Percentiles rank a stretch among this genome's conserved stretches.
Conservation (phyloP, 2,113 vertebrate genomes). For the Narcine bancroftii region DNA sequence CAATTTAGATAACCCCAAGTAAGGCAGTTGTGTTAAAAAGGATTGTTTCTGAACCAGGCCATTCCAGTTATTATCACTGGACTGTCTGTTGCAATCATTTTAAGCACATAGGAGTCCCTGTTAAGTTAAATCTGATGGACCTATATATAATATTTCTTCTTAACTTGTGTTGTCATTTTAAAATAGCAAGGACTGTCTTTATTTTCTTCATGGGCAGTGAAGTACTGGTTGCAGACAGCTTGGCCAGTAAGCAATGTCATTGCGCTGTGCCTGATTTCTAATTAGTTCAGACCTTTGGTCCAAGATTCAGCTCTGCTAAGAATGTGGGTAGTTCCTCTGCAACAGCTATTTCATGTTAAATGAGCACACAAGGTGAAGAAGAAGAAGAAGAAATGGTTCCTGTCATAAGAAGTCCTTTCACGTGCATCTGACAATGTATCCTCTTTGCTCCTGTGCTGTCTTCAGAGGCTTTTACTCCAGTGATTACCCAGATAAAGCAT, state of each 20-base stretch:
- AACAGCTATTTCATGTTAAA: too few relatives aligned
- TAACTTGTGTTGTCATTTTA: constrained; percentile 27
- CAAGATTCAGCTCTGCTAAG: too few relatives aligned
- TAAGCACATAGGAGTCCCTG: not conserved
- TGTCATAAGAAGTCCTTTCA: not conserved
- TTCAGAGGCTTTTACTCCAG: not conserved
- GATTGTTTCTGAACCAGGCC: not conserved
- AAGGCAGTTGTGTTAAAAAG: not conserved
- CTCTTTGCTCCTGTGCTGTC: not conserved
- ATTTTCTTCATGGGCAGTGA: not conserved
- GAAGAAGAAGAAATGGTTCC: not conserved
- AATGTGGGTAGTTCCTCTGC: too few relatives aligned
- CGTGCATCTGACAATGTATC: not conserved
- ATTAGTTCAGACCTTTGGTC: too few relatives aligned
- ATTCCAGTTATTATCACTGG: not conserved
- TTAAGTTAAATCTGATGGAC: not conserved
- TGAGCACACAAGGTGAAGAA: too few relatives aligned
- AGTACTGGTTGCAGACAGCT: not conserved
- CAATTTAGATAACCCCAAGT: not conserved
- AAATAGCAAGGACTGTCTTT: not conserved
- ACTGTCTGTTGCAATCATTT: not conserved
- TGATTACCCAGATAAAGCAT: not conserved
- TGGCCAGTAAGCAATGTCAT: not conserved
- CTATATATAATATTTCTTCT: not conserved
- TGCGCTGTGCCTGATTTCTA: not conserved